phyloP scores from a whole-genome alignment of 2,888 invertebrate species.

The Xanthia togata region DNA sequence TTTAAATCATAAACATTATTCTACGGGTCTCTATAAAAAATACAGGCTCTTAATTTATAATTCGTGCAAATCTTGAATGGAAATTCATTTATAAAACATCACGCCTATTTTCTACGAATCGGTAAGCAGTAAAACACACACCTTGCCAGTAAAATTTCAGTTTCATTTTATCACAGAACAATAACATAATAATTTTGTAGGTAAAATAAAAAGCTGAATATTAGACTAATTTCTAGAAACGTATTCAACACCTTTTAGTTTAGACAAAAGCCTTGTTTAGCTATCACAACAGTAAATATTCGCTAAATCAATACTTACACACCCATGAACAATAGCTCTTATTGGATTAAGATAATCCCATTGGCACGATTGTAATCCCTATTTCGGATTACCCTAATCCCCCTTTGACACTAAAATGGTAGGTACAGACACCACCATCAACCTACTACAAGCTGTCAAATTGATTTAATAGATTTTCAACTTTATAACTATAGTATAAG shows the following conservation, averaged over 20 bases:
- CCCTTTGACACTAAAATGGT: conserved; percentile 6
- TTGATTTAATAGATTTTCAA: too few species aligned
- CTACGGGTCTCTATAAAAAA: background rate
- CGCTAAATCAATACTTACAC: conserved; percentile 3
- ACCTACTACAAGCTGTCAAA: too few species aligned
- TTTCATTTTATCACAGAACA: background rate
- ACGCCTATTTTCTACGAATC: too few species aligned
- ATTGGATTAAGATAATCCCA: conserved; percentile 30
- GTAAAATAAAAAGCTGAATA: background rate
- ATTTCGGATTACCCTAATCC: conserved; percentile 25
- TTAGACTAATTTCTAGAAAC: too few species aligned
- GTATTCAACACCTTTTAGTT: background rate
- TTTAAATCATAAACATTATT: too few species aligned
- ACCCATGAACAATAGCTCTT: background rate
- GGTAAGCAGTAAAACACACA: background rate
- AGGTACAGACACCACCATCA: too few species aligned
- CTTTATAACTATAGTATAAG: too few species aligned
- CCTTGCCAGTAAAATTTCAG: background rate
- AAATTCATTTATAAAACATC: background rate
- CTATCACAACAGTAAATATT: background rate
- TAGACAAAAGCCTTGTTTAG: background rate
- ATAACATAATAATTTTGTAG: background rate
- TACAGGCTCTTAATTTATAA: background rate
- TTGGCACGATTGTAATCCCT: conserved; percentile 15
- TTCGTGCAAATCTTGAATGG: background rate